phyloP scores from a whole-genome alignment of 2,797 vertebrate genomes.

The Gobionotothen gibberifrons region DNA sequence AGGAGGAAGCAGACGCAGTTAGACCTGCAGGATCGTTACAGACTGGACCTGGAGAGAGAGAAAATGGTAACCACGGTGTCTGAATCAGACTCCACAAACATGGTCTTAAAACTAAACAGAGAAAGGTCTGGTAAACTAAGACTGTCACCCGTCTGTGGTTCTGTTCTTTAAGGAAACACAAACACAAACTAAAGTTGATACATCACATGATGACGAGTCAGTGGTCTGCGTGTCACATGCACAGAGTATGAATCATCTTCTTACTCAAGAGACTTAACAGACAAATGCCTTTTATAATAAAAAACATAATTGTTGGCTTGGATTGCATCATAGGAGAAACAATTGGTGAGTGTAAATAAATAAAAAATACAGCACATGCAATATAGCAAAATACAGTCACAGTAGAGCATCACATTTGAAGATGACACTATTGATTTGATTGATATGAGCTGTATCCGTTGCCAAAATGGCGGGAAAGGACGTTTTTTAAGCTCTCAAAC shows the following conservation, averaged over 20 bases:
- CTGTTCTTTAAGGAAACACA: slow-evolving; percentile 37
- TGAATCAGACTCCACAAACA: neutral
- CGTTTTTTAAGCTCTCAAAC: too few species aligned
- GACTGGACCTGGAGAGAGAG: slow-evolving; percentile 92
- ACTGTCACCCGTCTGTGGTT: neutral
- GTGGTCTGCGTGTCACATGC: slow-evolving; percentile 23
- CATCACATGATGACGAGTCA: slow-evolving; percentile 50
- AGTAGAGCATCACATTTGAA: neutral
- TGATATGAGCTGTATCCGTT: too few species aligned
- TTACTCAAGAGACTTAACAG: slow-evolving; percentile 1
- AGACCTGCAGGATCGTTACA: slow-evolving; percentile 92
- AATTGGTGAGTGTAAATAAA: neutral
- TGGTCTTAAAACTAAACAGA: neutral
- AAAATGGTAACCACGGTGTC: slow-evolving; percentile 85
- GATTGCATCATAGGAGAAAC: neutral
- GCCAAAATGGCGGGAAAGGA: too few species aligned
- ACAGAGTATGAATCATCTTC: slow-evolving; percentile 10
- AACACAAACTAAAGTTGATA: slow-evolving; percentile 1
- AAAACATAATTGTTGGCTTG: neutral
- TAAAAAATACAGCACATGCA: neutral
- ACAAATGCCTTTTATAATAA: slow-evolving; percentile 1
- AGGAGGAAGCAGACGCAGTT: slow-evolving; percentile 88
- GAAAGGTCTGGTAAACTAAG: neutral
- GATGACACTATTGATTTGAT: neutral
- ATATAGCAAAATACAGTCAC: too few species aligned